Evolutionary conservation across 2,888 invertebrate species (phyloP), one percentile per base, ranked within the genome.

Genomic region (Pyrrhia umbra): DNA sequence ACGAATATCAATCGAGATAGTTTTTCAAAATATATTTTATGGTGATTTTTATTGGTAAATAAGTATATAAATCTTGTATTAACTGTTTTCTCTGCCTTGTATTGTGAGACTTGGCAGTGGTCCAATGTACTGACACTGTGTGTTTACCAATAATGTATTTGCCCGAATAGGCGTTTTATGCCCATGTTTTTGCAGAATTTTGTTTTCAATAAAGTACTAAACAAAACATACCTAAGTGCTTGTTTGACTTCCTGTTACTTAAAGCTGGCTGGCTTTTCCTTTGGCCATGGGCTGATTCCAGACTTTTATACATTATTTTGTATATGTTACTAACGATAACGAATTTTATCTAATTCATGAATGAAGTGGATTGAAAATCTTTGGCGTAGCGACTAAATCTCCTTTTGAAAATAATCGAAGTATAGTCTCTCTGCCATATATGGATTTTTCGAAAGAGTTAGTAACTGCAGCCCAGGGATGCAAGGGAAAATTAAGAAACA

Each of bases 1-100:
- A 63, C 25, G 50, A 62, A 52, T 51, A 64, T 58, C 51, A 39
- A 52, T 56, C 45, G 43, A 15, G 20, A 46, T 66, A 60, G 52
- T 73, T 66, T 34, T 79, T 59, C 39, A 27, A 70, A 63, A 46
- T 5, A 62, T 66, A 64, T 61, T 61, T 69, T 51, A 65, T 50
- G 49, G 40, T 68, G 50, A 63, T 77, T 68, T 79, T 77, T 73
- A 77, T 70, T 45, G 54, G 49, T 68, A 62, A 77, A 67, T 68
- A 80, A 67, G 58, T 58, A 70, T 61, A 80, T 78, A 74, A 80
- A 80, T 77, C 64, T 45, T 34, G 25, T 58, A 37, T 30, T 57
- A 59, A 49, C 13, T 59, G 65, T 74, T 70, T 71, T 42, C 42
- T 23, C 23, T 66, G 58, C 34, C 23, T 66, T 49, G 67, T 27